Conservation (phyloP, 2,888 invertebrate genomes). For the Nysson spinosus region DNA sequence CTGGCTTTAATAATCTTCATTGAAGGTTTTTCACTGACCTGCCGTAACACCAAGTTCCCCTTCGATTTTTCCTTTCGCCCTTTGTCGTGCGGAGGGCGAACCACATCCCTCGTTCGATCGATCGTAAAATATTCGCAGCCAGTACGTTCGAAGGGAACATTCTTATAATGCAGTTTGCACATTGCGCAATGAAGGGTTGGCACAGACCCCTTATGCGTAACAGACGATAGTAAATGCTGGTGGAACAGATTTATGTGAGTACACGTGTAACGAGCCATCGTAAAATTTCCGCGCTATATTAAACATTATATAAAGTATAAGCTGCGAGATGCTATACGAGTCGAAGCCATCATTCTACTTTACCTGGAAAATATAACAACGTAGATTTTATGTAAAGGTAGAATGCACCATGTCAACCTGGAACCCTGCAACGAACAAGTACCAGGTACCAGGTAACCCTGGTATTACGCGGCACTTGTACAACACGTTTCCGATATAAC, state of each 20-base stretch:
- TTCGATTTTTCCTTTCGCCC: constrained; percentile 37
- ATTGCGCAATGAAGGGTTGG: constrained; percentile 30
- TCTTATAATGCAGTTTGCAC: constrained; percentile 47
- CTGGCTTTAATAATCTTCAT: constrained; percentile 26
- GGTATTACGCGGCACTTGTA: too few relatives aligned
- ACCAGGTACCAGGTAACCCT: too few relatives aligned
- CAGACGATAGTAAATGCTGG: constrained; percentile 12
- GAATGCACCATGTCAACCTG: too few relatives aligned
- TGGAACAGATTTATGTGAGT: constrained; percentile 38
- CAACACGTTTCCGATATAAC: too few relatives aligned
- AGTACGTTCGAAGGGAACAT: constrained; percentile 46
- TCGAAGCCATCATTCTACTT: too few relatives aligned
- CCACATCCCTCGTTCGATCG: constrained; percentile 42
- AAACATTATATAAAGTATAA: constrained; percentile 34
- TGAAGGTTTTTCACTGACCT: constrained; percentile 50
- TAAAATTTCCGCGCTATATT: constrained; percentile 48
- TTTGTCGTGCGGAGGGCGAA: constrained; percentile 22
- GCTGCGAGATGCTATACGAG: too few relatives aligned
- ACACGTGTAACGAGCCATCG: constrained; percentile 36
- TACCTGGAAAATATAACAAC: too few relatives aligned
- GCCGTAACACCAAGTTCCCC: constrained; percentile 31
- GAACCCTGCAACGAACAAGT: too few relatives aligned
- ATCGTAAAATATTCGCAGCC: constrained; percentile 51
- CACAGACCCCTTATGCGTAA: constrained; percentile 12
- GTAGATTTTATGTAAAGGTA: too few relatives aligned